Conservation (phyloP, 2,113 vertebrate genomes). For the Chlorodrepanis virens region DNA sequence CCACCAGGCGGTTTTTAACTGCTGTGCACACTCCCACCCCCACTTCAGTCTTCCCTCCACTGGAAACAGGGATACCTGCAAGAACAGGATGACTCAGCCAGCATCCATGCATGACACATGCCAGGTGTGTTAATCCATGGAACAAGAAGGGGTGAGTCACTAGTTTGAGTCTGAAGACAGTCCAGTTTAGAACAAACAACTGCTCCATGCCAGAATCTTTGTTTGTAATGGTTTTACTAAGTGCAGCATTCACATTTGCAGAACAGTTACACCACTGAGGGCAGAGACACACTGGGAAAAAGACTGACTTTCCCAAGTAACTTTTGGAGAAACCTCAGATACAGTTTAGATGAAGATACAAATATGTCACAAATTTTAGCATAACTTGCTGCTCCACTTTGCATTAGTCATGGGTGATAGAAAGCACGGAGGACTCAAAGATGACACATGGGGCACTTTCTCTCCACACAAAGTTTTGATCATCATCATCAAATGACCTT, state of each 20-base stretch:
- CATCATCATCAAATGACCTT: background rate
- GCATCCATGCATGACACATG: background rate
- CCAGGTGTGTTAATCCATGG: slow-evolving; percentile 9
- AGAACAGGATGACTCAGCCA: rapidly evolving
- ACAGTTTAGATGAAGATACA: slow-evolving; percentile 34
- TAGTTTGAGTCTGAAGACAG: background rate
- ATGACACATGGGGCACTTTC: background rate
- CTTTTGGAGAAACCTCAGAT: slow-evolving; percentile 39
- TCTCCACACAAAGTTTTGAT: background rate
- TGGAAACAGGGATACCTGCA: background rate
- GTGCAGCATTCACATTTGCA: background rate
- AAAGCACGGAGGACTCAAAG: background rate
- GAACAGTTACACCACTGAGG: slow-evolving; percentile 8
- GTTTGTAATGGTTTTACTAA: slow-evolving; percentile 42
- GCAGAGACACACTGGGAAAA: background rate
- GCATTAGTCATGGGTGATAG: background rate
- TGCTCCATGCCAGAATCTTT: background rate
- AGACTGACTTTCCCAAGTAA: slow-evolving; percentile 15
- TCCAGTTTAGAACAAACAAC: background rate
- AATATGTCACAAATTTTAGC: slow-evolving; percentile 12
- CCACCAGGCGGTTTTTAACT: background rate
- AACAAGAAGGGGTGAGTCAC: slow-evolving; percentile 28
- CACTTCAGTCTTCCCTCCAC: rapidly evolving
- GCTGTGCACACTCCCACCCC: background rate
- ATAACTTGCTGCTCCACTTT: background rate